Base-by-base conservation (phyloP, 1,140 invertebrate species). In the Temnothorax curvispinosus region DNA sequence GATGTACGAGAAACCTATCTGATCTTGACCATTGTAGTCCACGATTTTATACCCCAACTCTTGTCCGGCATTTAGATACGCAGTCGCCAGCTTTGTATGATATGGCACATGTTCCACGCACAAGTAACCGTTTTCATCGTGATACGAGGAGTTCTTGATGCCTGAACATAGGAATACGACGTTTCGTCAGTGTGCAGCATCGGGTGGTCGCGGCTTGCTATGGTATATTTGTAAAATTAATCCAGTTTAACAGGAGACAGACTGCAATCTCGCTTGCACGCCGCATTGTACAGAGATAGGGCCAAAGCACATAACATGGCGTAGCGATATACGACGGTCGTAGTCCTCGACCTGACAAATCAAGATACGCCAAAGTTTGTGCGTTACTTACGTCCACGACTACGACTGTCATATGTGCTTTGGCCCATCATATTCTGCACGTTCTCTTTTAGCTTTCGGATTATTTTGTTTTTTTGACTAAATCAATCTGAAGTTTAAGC, bases 1-100 rank as follows among this genome's bases (percentile, higher is more conserved):
- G 52, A 96, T 96, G 80, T 96, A 96, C 0, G 96, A 96, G 75
- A 97, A 97, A 1, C 95, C 96, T 4, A 94, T 92, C 72, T 95
- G 95, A 4, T 94, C 89, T 27, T 93, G 81, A 27, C 96, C 96
- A 86, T 97, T 97, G 75, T 96, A 95, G 87, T 97, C 96, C 1
- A 95, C 85, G 15, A 95, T 90, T 3, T 94, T 89, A 90, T 96
- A 96, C 0, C 96, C 96, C 3, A 96, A 89, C 52, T 95, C 89
- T 56, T 89, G 92, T 3, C 96, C 97, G 15, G 96, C 97, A 89
- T 96, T 93, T 27, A 97, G 93, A 87, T 95, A 98, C 4, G 93
- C 88, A 44, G 85, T 93, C 0, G 95, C 90, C 3, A 96, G 47
- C 3, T 94, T 91, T 1, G 96, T 95, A 52, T 94, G 94, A 77